Evolutionary conservation across 2,888 invertebrate genomes (phyloP).

Genomic region (Drosophila paranaensis): DNA sequence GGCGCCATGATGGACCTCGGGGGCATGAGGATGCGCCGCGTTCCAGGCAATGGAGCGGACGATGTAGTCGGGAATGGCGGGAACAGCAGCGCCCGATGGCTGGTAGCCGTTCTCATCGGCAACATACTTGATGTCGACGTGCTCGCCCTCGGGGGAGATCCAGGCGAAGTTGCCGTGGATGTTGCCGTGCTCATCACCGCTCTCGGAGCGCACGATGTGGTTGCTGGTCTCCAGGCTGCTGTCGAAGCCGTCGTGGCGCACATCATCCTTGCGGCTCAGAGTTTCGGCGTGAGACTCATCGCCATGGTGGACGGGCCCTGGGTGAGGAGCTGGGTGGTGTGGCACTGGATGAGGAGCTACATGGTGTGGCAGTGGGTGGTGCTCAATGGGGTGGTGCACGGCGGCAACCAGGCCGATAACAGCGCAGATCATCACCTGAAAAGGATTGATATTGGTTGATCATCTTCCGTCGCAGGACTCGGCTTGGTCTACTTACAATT

Average conservation of each 20-base stretch:
- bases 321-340: constrained; percentile 18
- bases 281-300: constrained; percentile 42
- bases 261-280: constrained; percentile 49
- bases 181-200: constrained; percentile 79
- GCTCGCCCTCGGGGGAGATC: constrained; percentile 78
- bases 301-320: constrained; percentile 24
- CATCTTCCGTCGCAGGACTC: not conserved
- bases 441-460: not conserved
- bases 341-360: constrained; percentile 35
- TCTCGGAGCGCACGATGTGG: constrained; percentile 55
- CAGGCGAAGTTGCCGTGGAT: constrained; percentile 75
- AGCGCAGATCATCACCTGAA: constrained; percentile 64
- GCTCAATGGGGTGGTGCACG: constrained; percentile 33
- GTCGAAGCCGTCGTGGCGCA: constrained; percentile 77
- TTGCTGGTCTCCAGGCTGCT: constrained; percentile 69
- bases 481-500: constrained; percentile 48
- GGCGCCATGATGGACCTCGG: constrained; percentile 20
- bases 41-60: constrained; percentile 29
- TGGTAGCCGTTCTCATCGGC: constrained; percentile 82
- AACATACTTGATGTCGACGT: constrained; percentile 67
- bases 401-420: constrained; percentile 63
- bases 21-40: constrained; percentile 14
- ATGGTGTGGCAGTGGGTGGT: constrained; percentile 29
- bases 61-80: constrained; percentile 37
- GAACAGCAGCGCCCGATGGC: constrained; percentile 45